A percentile compares a stretch with the other conserved stretches of the same genome.
These are phyloP conservation scores for Melieria picta DNA, from an alignment of 2,888 invertebrate genomes.

Conservation along the genomic window DNA sequence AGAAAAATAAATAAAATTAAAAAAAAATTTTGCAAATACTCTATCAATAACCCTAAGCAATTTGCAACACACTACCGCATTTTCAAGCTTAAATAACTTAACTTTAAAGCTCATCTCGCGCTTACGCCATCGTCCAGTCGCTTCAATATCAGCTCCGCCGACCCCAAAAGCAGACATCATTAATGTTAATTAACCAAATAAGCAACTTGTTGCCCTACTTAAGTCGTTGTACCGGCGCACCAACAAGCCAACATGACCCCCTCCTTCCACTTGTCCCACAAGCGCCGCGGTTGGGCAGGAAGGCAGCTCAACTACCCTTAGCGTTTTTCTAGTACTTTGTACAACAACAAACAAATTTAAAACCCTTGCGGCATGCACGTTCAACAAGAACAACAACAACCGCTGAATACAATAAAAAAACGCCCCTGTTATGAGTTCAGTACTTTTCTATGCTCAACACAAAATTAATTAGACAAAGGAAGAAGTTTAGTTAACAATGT, in stretches of 20 bases:
- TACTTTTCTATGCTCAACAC: constrained; percentile 11
- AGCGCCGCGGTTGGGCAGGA: no score
- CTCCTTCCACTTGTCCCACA: no score
- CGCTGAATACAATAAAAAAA: no score
- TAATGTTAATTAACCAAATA: constrained; percentile 42
- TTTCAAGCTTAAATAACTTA: no score
- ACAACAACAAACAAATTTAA: not conserved
- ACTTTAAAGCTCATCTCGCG: not conserved
- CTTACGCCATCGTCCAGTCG: constrained; percentile 10
- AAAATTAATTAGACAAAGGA: constrained; percentile 30
- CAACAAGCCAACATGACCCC: not conserved
- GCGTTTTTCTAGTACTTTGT: no score
- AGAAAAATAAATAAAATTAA: not conserved
- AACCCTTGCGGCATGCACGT: constrained; percentile 15
- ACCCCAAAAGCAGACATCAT: constrained; percentile 33
- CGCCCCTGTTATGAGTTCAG: not conserved
- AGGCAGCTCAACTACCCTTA: no score
- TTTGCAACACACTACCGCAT: no score
- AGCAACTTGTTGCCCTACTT: constrained; percentile 43
- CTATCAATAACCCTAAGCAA: no score
- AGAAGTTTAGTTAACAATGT: constrained; percentile 5
- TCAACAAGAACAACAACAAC: no score
- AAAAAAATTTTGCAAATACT: not conserved
- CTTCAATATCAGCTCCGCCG: constrained; percentile 21
- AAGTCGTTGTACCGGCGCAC: constrained; percentile 14